Conservation (phyloP, 1,140 invertebrate species). For the Lepidostoma basale region DNA sequence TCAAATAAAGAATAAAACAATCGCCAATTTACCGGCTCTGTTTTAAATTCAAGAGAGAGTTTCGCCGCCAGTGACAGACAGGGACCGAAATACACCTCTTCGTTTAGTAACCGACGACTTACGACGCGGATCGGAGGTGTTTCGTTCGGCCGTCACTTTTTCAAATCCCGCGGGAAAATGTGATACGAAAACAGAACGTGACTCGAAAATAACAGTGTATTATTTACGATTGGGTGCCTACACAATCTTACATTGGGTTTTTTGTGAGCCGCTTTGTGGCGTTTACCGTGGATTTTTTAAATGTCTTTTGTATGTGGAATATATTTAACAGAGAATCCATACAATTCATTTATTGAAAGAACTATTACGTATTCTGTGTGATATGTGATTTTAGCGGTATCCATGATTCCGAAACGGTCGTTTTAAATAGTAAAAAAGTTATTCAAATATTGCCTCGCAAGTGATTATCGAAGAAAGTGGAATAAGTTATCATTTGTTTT, state of each 20-base stretch:
- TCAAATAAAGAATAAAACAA: not conserved
- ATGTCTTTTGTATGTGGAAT: too few relatives aligned
- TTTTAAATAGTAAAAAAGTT: too few relatives aligned
- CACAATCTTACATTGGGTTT: not conserved
- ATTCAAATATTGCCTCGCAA: too few relatives aligned
- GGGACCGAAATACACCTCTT: slow-evolving; percentile 13
- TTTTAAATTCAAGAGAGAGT: slow-evolving; percentile 25
- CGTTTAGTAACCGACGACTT: slow-evolving; percentile 15
- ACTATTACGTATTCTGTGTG: not conserved
- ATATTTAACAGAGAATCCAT: too few relatives aligned
- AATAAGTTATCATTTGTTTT: too few relatives aligned
- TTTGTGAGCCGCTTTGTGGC: too few relatives aligned
- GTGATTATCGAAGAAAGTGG: too few relatives aligned
- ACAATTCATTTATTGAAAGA: too few relatives aligned
- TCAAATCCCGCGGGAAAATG: slow-evolving; percentile 17
- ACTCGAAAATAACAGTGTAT: not conserved
- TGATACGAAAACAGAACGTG: slow-evolving; percentile 3
- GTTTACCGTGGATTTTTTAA: too few relatives aligned
- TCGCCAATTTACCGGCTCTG: not conserved
- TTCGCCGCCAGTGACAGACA: slow-evolving; percentile 14
- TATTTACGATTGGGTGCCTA: not conserved
- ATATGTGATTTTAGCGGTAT: slow-evolving; percentile 6
- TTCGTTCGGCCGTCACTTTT: not conserved
- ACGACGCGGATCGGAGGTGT: not conserved
- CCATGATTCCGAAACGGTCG: not conserved